Percentiles rank a stretch among this genome's conserved stretches.
These are phyloP conservation scores for Polyodon spathula DNA, from an alignment of 2,113 vertebrate species.

Conservation along the genomic window DNA sequence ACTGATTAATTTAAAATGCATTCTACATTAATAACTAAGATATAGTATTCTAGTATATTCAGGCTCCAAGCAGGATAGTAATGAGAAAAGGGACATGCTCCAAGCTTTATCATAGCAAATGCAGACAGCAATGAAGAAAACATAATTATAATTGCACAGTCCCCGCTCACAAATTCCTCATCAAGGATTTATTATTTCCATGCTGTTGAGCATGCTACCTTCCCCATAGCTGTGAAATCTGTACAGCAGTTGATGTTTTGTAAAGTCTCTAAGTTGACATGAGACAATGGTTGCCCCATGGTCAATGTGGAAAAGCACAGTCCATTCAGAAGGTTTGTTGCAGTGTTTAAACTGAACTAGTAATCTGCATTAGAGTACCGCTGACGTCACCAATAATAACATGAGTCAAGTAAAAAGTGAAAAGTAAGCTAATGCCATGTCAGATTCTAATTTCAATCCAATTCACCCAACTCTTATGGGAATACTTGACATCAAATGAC, in stretches of 20 bases:
- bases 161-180: background rate
- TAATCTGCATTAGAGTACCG: background rate
- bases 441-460: background rate
- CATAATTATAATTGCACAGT: background rate
- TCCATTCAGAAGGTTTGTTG: background rate
- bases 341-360: background rate
- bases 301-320: background rate
- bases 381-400: background rate
- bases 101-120: background rate
- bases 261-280: background rate
- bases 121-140: constrained; percentile 3
- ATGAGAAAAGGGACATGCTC: background rate
- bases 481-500: background rate
- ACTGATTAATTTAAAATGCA: too few relatives aligned
- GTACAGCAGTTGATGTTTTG: background rate
- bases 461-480: background rate
- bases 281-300: background rate
- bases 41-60: too few relatives aligned
- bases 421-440: too few relatives aligned
- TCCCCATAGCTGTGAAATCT: background rate
- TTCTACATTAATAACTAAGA: too few relatives aligned
- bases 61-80: too few relatives aligned
- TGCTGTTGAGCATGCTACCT: background rate
- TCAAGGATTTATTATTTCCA: constrained; percentile 2
- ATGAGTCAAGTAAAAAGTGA: background rate